Base-by-base conservation (phyloP, 2,888 invertebrate species). In the Phyto melanocephala region DNA sequence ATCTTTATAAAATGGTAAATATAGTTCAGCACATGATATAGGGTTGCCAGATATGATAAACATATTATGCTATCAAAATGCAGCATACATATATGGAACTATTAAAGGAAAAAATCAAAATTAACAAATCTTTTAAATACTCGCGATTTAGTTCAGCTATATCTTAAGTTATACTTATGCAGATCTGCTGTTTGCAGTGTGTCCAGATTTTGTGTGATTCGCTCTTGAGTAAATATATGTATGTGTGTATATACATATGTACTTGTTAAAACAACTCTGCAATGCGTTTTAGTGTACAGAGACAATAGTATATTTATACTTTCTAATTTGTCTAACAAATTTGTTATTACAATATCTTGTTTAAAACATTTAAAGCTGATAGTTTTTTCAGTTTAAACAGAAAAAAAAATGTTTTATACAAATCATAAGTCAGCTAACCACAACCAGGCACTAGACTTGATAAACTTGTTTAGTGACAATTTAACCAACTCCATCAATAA, bases 311-410 rank as follows among this genome's bases (percentile, higher is more conserved):
- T n/a, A n/a, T n/a, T n/a, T 33, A 11, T 45, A 70, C 65, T 75
- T 76, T 75, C 67, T 70, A 70, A 75, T 63, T 80, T 70, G 70
- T 15, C 42, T 15, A 42, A 52, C 28, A 70, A 54, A 63, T 70
- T 70, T 52, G 58, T 58, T 68, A n/a, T n/a, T n/a, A n/a, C n/a
- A 60, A 13, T 45, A 56, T 63, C 54, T 54, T 35, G 35, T 60
- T 68, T n/a, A 22, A 68, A 42, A 15, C 13, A 60, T 35, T 76
- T n/a, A 58, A 58, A 33, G 37, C 15, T 45, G 24, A n/a, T 42
- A 13, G 11, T n/a, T 24, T 71, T 47, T 28, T 0, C 28, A 33
- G 56, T 52, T 52, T 10, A 68, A 68, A 47, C 28, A 60, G 15
- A 60, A 76, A 42, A 20, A 5, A 47, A 22, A 13, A n/a, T 20